These are phyloP conservation scores for Leptinotarsa tumamoca DNA, from an alignment of 2,888 invertebrate species.

Conservation along the genomic window DNA sequence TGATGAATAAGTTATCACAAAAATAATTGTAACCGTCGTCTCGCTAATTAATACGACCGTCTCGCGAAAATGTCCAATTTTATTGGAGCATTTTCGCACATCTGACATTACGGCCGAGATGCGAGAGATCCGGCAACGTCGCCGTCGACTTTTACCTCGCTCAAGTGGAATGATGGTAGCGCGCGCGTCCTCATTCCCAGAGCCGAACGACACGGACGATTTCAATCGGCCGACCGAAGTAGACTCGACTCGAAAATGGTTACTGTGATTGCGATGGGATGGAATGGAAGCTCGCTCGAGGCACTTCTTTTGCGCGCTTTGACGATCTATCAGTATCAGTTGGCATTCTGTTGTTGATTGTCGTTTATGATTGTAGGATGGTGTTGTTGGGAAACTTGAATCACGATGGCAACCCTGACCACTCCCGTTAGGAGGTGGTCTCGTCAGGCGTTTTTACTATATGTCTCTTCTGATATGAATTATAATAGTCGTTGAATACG, in stretches of 20 bases:
- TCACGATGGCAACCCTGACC: no score
- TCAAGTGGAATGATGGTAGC: conserved; percentile 27
- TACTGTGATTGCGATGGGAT: not conserved
- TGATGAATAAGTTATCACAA: no score
- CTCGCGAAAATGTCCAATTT: not conserved
- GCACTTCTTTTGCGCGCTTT: not conserved
- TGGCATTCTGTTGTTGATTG: no score
- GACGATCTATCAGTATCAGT: not conserved
- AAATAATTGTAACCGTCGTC: no score
- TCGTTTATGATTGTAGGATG: no score
- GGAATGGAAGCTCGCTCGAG: not conserved
- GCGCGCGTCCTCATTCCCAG: conserved; percentile 11
- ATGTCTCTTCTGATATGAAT: no score
- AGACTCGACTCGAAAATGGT: conserved; percentile 16
- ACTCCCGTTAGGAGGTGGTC: no score
- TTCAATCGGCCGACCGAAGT: conserved; percentile 6
- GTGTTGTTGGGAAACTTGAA: no score
- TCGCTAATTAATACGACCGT: not conserved
- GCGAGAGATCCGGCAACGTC: conserved; percentile 27
- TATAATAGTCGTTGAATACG: no score
- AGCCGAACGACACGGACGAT: conserved; percentile 3
- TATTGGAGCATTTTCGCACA: not conserved
- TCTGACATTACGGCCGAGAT: not conserved
- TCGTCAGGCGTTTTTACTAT: no score
- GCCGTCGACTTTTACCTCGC: conserved; percentile 36